Evolutionary conservation across 2,797 vertebrate genomes (phyloP), one percentile per base, ranked within the genome.

Genomic region (Sebastes trivittatus): DNA sequence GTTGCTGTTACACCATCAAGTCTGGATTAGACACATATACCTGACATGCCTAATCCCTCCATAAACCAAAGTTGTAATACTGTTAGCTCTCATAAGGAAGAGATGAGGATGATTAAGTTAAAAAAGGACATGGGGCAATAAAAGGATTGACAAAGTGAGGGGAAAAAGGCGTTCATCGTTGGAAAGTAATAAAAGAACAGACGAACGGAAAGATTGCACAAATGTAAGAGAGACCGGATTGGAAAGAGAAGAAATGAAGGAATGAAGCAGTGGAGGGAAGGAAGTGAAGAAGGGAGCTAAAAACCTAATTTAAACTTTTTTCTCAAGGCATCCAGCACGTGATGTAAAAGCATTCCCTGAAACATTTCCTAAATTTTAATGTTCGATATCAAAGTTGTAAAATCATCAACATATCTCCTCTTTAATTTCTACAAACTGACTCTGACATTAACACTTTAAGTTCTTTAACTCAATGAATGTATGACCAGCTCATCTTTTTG

Each of bases 1-100:
- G 23, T 36, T 68, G 55, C 59, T 58, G 46, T 75, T 82, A 82
- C 77, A 81, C 2, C 81, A 72, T 18, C 70, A 34, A 49, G 74
- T 77, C 74, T 70, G 7, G 30, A 88, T 88, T 75, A 83, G 75
- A 78, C 67, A 16, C 70, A 56, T 18, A 56, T 13, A 78, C 71
- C 62, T 79, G 60, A 58, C 73, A 22, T n/a, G 10, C 59, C 9
- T 84, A 79, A 82, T 80, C 77, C 55, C 18, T 74, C 49, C 9
- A 38, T 60, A 22, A 76, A 72, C 58, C 69, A 29, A 63, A 72
- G 69, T 58, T 63, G 60, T 73, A 78, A 75, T 55, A 20, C 27
- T 9, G 60, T 67, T 42, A 72, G 10, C 9, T 68, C 20, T 11
- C 18, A 4, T 23, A 3, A 27, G n/a, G n/a, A 5, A 22, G 10